phyloP scores from a whole-genome alignment of 2,113 vertebrate species.

The Microtus montanus region DNA sequence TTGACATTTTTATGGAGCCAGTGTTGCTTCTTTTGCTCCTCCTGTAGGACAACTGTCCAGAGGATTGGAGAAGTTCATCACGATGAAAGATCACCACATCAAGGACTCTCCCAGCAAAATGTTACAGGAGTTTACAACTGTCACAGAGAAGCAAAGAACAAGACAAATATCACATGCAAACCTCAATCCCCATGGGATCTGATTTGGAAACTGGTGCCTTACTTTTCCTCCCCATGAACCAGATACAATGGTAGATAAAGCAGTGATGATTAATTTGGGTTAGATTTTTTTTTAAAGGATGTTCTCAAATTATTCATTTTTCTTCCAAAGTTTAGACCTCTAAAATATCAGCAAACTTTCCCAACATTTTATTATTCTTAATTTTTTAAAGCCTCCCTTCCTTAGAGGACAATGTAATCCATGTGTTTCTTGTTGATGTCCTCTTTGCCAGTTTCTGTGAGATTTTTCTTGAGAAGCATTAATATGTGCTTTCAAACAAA shows the following conservation, averaged over 20 bases:
- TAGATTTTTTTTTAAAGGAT: neutral
- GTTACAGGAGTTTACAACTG: neutral
- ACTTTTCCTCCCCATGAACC: neutral
- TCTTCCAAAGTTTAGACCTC: constrained; percentile 50
- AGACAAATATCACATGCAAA: neutral
- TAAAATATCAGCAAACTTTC: constrained; percentile 50
- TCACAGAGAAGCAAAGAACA: neutral
- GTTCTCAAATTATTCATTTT: constrained; percentile 41
- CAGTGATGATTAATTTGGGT: neutral
- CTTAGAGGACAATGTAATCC: constrained; percentile 64
- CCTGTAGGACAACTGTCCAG: neutral
- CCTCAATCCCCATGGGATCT: neutral
- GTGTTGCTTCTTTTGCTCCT: neutral
- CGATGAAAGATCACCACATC: neutral
- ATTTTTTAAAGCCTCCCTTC: constrained; percentile 52
- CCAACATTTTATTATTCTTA: constrained; percentile 50
- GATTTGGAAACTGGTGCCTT: neutral
- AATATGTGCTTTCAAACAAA: constrained; percentile 48
- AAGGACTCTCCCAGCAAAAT: neutral
- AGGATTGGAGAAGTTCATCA: neutral
- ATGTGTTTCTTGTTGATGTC: constrained; percentile 63
- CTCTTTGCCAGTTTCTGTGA: neutral
- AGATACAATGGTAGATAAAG: neutral
- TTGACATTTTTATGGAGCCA: neutral
- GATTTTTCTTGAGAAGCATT: constrained; percentile 42